Conservation (phyloP, 1,140 invertebrate species). For the Drosophila lowei region DNA sequence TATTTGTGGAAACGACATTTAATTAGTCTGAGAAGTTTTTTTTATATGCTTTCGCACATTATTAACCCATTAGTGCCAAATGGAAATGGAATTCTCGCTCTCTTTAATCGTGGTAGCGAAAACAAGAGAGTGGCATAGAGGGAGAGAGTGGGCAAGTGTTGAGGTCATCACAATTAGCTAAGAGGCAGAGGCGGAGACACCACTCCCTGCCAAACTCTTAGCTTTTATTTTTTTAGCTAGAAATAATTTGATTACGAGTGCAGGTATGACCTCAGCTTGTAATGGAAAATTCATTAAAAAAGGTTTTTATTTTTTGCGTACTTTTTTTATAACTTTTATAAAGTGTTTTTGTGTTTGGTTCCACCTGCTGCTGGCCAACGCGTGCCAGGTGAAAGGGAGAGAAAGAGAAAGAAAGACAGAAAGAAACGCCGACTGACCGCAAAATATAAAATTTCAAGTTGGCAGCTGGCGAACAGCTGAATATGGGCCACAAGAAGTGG, state of each 20-base stretch:
- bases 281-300: conserved; percentile 50
- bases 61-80: conserved; percentile 55
- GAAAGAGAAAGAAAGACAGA: conserved; percentile 4
- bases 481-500: conserved; percentile 33
- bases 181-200: neutral
- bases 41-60: conserved; percentile 49
- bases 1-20: conserved; percentile 36
- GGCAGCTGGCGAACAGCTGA: conserved; percentile 52
- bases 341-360: neutral
- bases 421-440: conserved; percentile 37
- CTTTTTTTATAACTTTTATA: conserved; percentile 29
- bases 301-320: conserved; percentile 26
- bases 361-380: conserved; percentile 54
- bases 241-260: conserved; percentile 59
- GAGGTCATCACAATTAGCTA: conserved; percentile 52
- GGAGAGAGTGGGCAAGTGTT: conserved; percentile 3
- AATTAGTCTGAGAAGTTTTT: conserved; percentile 60
- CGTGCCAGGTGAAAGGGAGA: conserved; percentile 53
- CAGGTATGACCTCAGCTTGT: conserved; percentile 52
- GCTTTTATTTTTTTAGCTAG: conserved; percentile 1
- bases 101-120: no score
- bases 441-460: conserved; percentile 69
- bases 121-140: no score
- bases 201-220: no score
- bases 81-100: conserved; percentile 28